phyloP scores from a whole-genome alignment of 2,888 invertebrate species.

The Plagodis pulveraria region DNA sequence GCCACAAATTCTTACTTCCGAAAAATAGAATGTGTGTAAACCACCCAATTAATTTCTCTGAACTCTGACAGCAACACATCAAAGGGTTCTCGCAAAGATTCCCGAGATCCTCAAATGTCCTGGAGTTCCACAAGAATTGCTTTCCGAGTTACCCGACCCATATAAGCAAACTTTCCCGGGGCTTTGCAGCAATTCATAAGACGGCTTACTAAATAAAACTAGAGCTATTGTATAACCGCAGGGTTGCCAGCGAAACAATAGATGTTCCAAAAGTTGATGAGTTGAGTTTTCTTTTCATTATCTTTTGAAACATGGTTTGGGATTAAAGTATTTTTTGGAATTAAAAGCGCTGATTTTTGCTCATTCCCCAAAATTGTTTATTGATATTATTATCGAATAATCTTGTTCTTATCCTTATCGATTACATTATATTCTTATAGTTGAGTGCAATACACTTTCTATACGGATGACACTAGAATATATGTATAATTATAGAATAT shows the following conservation, averaged over 20 bases:
- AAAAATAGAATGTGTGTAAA: no score
- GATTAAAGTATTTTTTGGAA: neutral
- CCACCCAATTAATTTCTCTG: no score
- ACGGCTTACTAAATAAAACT: slow-evolving; percentile 55
- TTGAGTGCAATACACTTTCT: no score
- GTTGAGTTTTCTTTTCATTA: slow-evolving; percentile 14
- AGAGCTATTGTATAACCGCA: slow-evolving; percentile 37
- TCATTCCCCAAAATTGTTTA: no score
- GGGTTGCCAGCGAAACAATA: slow-evolving; percentile 37
- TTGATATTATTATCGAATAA: no score
- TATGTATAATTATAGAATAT: no score
- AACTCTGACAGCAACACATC: slow-evolving; percentile 6
- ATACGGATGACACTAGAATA: no score
- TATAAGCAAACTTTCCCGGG: slow-evolving; percentile 45
- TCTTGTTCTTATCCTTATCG: no score
- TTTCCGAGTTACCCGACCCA: slow-evolving; percentile 44
- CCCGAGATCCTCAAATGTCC: slow-evolving; percentile 33
- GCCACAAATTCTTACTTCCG: no score
- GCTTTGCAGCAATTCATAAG: slow-evolving; percentile 49
- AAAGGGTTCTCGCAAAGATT: slow-evolving; percentile 36
- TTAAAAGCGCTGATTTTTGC: no score
- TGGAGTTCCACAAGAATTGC: slow-evolving; percentile 40
- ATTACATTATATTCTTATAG: no score
- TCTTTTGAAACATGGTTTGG: slow-evolving; percentile 12
- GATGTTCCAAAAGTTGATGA: slow-evolving; percentile 1